phyloP scores from a whole-genome alignment of 2,888 invertebrate species.

The Ceratothoa steindachneri region DNA sequence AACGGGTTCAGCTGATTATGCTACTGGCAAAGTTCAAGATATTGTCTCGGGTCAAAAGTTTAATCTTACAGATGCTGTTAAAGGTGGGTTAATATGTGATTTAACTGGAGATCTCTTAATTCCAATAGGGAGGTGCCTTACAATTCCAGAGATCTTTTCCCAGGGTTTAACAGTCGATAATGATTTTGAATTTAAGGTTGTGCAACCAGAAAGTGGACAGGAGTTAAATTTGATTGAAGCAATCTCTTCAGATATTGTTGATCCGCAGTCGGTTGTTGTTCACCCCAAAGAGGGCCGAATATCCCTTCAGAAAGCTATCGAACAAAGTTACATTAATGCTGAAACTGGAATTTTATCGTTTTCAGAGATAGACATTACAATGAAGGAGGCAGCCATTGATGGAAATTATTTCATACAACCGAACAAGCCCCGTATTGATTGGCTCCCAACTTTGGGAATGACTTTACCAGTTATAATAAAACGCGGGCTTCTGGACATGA shows the following conservation, averaged over 20 bases:
- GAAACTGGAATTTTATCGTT: constrained; percentile 66
- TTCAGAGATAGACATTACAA: constrained; percentile 60
- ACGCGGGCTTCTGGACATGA: constrained; percentile 66
- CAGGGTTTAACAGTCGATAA: constrained; percentile 79
- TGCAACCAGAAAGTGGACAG: constrained; percentile 82
- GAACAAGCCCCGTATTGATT: constrained; percentile 54
- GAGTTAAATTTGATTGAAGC: constrained; percentile 75
- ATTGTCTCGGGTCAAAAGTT: constrained; percentile 74
- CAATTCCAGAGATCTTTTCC: constrained; percentile 75
- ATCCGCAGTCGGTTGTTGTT: constrained; percentile 69
- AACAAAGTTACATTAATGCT: constrained; percentile 66
- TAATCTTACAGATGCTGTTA: constrained; percentile 76
- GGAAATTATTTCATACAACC: constrained; percentile 62
- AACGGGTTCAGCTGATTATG: constrained; percentile 48
- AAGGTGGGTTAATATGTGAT: constrained; percentile 73
- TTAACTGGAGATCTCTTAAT: constrained; percentile 68
- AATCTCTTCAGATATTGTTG: constrained; percentile 80
- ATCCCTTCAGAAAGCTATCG: constrained; percentile 72
- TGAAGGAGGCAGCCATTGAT: constrained; percentile 64
- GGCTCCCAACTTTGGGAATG: constrained; percentile 71
- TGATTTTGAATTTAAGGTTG: constrained; percentile 59
- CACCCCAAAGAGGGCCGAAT: constrained; percentile 63
- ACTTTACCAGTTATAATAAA: constrained; percentile 74
- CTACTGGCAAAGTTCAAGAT: constrained; percentile 74
- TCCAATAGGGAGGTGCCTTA: constrained; percentile 73